Evolutionary conservation across 2,888 invertebrate species (phyloP).

Genomic region (Perdita meconis): DNA sequence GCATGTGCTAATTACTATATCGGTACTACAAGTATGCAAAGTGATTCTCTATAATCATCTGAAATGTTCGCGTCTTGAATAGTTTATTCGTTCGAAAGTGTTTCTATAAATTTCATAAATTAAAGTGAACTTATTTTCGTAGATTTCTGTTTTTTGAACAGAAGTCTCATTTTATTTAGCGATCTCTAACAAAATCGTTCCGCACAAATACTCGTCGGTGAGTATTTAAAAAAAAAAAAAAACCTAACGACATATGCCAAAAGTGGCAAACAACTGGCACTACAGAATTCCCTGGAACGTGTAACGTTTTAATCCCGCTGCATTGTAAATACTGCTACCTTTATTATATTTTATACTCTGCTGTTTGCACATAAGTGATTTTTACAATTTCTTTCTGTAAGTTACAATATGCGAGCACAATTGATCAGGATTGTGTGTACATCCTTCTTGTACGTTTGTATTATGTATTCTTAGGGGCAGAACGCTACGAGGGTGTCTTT

Average conservation of each 20-base stretch:
- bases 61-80: no score
- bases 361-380: constrained; percentile 66
- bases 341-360: constrained; percentile 71
- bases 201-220: no score
- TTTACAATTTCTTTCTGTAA: constrained; percentile 63
- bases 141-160: no score
- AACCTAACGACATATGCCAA: not conserved
- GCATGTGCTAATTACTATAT: constrained; percentile 9
- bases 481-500: constrained; percentile 34
- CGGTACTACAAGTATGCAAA: no score
- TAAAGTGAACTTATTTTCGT: no score
- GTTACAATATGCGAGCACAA: constrained; percentile 37
- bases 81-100: no score
- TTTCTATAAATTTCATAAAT: no score
- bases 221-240: no score
- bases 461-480: constrained; percentile 42
- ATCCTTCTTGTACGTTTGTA: constrained; percentile 50
- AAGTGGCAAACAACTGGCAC: constrained; percentile 62
- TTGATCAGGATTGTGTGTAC: constrained; percentile 36
- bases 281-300: constrained; percentile 54
- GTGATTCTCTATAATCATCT: not conserved
- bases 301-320: constrained; percentile 57
- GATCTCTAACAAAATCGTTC: no score
- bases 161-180: no score
- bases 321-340: constrained; percentile 65